A percentile compares a stretch with the other conserved stretches of the same genome.
These are phyloP conservation scores for Gymnogyps californianus DNA, from an alignment of 2,113 vertebrate genomes.

Conservation along the genomic window DNA sequence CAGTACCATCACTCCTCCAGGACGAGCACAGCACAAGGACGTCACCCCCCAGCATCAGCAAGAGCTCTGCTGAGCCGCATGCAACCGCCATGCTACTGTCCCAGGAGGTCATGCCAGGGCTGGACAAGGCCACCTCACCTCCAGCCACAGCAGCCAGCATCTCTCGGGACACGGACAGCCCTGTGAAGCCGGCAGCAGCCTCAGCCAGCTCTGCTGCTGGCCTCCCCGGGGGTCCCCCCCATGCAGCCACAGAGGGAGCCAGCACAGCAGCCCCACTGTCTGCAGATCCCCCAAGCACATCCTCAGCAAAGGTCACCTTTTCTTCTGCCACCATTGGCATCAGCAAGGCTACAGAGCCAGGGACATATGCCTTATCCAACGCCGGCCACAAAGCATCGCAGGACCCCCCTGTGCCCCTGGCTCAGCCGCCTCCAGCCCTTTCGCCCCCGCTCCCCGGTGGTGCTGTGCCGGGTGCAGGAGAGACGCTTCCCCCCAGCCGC, in stretches of 20 bases:
- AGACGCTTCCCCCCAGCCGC: accelerated
- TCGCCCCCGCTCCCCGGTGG: accelerated
- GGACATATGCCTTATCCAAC: accelerated
- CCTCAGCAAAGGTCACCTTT: not conserved
- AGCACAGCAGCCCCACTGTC: accelerated
- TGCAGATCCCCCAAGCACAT: accelerated
- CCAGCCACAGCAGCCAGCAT: not conserved
- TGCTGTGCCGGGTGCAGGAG: not conserved
- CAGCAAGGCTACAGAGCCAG: not conserved
- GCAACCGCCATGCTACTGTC: accelerated
- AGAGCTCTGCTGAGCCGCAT: not conserved
- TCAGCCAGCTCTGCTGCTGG: not conserved
- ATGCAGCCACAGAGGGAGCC: accelerated
- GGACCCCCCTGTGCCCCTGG: accelerated
- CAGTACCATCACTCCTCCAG: not conserved
- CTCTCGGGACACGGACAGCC: accelerated
- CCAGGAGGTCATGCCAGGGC: not conserved
- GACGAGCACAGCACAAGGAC: not conserved
- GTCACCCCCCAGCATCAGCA: not conserved
- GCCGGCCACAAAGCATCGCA: accelerated
- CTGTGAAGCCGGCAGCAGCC: not conserved
- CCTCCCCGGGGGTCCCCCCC: accelerated
- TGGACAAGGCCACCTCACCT: not conserved
- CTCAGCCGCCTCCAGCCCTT: not conserved
- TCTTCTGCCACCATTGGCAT: not conserved